These are phyloP conservation scores for Acanthiza pusilla DNA, from an alignment of 2,797 vertebrate species.

Conservation along the genomic window DNA sequence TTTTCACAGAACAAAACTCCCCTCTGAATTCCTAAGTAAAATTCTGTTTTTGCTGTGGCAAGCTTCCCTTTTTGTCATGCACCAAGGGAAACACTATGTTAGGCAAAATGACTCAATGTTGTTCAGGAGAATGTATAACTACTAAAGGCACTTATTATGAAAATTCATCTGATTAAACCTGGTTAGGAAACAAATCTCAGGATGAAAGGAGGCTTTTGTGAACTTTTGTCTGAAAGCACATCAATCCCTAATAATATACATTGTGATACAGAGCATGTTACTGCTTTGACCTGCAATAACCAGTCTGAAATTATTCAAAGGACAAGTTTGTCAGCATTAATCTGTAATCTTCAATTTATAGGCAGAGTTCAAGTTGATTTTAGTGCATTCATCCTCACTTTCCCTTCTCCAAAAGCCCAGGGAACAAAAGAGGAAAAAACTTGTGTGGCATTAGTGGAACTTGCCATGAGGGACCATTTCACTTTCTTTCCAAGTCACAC, in stretches of 20 bases:
- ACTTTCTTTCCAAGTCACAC: neutral
- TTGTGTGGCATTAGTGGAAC: neutral
- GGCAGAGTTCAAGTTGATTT: neutral
- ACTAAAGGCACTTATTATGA: neutral
- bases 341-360: neutral
- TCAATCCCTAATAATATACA: neutral
- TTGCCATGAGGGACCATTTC: neutral
- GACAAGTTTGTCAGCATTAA: neutral
- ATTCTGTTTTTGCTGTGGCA: neutral
- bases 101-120: neutral
- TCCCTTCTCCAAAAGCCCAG: neutral
- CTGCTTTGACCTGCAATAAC: neutral
- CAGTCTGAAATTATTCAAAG: neutral
- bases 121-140: neutral
- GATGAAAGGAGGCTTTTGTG: neutral
- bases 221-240: neutral
- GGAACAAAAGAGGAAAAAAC: neutral
- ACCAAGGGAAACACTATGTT: neutral
- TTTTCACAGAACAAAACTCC: neutral
- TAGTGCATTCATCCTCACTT: neutral
- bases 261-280: neutral
- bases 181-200: neutral
- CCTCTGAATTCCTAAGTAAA: neutral
- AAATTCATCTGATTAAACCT: neutral
- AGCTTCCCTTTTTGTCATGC: neutral